Base-by-base conservation (phyloP, 2,113 vertebrate species). In the Verasper variegatus region DNA sequence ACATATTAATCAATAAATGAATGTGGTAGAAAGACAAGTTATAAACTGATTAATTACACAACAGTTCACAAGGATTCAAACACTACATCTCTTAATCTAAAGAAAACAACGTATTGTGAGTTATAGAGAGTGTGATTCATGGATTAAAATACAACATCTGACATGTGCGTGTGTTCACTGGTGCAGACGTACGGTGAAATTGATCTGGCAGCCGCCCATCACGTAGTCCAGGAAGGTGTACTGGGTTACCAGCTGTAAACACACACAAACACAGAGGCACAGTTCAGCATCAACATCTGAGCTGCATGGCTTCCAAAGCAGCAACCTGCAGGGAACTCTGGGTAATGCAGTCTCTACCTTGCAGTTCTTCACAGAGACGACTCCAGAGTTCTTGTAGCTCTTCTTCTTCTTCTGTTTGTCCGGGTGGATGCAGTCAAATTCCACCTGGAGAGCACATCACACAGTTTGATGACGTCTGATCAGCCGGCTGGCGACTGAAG, bases 331-430 rank as follows among this genome's bases (percentile, higher is more conserved):
- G 20, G 14, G 51, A 8, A 54, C 20, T 54, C 51, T 54, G 51
- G 51, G 51, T n/a, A 54, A 54, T 54, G 35, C 21, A 35, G 37
- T 66, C 45, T 80, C 40, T 86, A 98, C 97, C 94, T 95, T 95
- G 89, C 96, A 97, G 60, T 77, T 94, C 84, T 97, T 98, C 71
- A 98, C 85, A 68, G 77, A 89, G 51, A 98, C 73, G 54, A 95
- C 93, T 35, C 97, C 97, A 31, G 96, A 99, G 88, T 98, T 98
- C 89, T 95, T 98, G 82, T 98, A 98, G 89, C 82, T 96, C 88
- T 96, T 99, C 92, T 98, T 98, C 86, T 97, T 98, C 91, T 96
- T 94, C 84, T 96, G 96, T 78, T 99, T 97, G 70, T 97, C 96
- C 3, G 96, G 95, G 80, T 98, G 94, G 87, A 98, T 91, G 78